A percentile compares a stretch with the other conserved stretches of the same genome.
Conservation (phyloP, 2,113 vertebrate genomes). For the Hypanus sabinus region DNA sequence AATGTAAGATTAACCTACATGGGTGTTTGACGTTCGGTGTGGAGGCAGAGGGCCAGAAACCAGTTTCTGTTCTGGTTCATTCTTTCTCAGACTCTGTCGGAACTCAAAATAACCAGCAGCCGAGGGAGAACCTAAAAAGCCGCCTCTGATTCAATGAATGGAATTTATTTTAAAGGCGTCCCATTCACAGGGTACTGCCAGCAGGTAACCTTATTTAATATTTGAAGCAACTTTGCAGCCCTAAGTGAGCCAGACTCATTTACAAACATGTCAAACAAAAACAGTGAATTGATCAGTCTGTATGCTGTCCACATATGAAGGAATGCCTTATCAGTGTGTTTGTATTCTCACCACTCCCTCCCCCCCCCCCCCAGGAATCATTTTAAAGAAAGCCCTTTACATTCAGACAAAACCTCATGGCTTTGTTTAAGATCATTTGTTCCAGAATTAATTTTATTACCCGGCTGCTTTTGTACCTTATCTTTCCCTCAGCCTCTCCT, state of each 20-base stretch:
- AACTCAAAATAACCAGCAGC: neutral
- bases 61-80: no score
- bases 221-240: neutral
- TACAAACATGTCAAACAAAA: no score
- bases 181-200: neutral
- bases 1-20: no score
- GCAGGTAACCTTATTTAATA: neutral
- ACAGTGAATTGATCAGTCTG: neutral
- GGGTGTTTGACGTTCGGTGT: no score
- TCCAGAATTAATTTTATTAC: neutral
- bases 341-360: no score
- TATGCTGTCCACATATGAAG: no score
- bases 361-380: no score
- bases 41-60: no score
- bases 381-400: neutral
- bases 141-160: neutral
- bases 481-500: constrained; percentile 41
- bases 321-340: neutral
- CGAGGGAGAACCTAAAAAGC: neutral
- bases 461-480: constrained; percentile 35
- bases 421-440: neutral
- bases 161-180: neutral
- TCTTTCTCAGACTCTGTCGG: no score
- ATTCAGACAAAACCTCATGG: neutral
- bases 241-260: neutral